phyloP scores from a whole-genome alignment of 2,888 invertebrate species.

The Exocentrus adspersus region DNA sequence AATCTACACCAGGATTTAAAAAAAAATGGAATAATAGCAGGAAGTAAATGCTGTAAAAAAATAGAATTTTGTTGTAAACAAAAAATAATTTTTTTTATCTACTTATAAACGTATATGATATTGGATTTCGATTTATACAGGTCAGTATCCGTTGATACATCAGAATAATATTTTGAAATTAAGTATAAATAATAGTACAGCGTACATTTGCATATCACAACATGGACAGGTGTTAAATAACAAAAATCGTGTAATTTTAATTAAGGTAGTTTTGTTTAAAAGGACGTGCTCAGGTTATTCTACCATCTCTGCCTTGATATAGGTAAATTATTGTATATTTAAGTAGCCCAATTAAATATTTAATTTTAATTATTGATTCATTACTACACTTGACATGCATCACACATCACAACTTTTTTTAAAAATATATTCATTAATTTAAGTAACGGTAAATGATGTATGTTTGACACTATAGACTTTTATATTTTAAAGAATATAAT shows the following conservation, averaged over 20 bases:
- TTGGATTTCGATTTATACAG: too few species aligned
- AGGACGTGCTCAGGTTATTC: slow-evolving; percentile 62
- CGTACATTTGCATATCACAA: slow-evolving; percentile 26
- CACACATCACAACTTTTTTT: background rate
- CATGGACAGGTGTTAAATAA: slow-evolving; percentile 24
- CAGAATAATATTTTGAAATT: too few species aligned
- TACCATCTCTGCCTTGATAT: slow-evolving; percentile 61
- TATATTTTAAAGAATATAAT: slow-evolving; percentile 4
- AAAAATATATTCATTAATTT: background rate
- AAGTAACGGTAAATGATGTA: slow-evolving; percentile 4
- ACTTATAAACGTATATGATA: too few species aligned
- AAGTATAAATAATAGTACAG: background rate
- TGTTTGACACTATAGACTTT: slow-evolving; percentile 3
- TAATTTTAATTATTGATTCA: slow-evolving; percentile 8
- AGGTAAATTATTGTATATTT: slow-evolving; percentile 43
- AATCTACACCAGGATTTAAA: too few species aligned
- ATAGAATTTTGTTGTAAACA: too few species aligned
- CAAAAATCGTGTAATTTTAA: slow-evolving; percentile 12
- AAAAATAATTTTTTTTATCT: too few species aligned
- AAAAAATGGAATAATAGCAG: too few species aligned
- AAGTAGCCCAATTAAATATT: slow-evolving; percentile 38
- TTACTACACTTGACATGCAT: slow-evolving; percentile 12
- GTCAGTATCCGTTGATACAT: too few species aligned
- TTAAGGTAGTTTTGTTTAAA: slow-evolving; percentile 34
- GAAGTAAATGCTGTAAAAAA: too few species aligned